Base-by-base conservation (phyloP, 2,888 invertebrate genomes). In the Hirtodrosophila cameraria region DNA sequence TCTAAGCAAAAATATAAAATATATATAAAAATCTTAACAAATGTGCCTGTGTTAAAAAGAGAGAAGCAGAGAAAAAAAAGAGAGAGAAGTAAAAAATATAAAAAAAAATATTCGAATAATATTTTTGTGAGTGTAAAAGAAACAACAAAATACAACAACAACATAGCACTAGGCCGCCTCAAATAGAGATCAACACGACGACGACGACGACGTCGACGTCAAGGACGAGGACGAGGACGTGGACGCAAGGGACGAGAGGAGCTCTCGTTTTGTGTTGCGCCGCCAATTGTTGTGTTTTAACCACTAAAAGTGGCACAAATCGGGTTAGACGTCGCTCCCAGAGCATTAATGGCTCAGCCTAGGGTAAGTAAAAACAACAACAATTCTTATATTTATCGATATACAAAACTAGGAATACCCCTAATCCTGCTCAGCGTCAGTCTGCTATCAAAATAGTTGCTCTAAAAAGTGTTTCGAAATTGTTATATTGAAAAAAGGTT, bases 271-370 rank as follows among this genome's bases (percentile, higher is more conserved):
- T 73, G 83, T 77, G 87, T 87, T 89, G 88, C 79, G 75, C 79
- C 87, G 83, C 79, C 79, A 81, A 81, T 63, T 76, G 83, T 87
- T 50, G 78, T 75, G 79, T 82, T 75, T 83, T 89, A 70, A 77
- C 87, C 85, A 74, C 87, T 78, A 86, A 91, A 91, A 90, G 91
- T 91, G 91, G 91, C 91, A 91, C 91, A 90, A 90, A 88, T 90
- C 90, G 91, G 91, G 90, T 88, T 91, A 89, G 91, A 91, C 86
- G 83, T 90, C 89, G 90, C 90, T 91, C 91, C 91, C 88, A 90
- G 91, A 91, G 91, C 91, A 91, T 91, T 91, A 86, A 91, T 91
- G 91, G 91, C 91, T 91, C 91, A 91, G 89, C 91, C 91, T 87
- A 91, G 91, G 91, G 91, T 91, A 87, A 90, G 91, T 90, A 70